These are phyloP conservation scores for Meliscaeva auricollis DNA, from an alignment of 2,888 invertebrate genomes.

Conservation along the genomic window DNA sequence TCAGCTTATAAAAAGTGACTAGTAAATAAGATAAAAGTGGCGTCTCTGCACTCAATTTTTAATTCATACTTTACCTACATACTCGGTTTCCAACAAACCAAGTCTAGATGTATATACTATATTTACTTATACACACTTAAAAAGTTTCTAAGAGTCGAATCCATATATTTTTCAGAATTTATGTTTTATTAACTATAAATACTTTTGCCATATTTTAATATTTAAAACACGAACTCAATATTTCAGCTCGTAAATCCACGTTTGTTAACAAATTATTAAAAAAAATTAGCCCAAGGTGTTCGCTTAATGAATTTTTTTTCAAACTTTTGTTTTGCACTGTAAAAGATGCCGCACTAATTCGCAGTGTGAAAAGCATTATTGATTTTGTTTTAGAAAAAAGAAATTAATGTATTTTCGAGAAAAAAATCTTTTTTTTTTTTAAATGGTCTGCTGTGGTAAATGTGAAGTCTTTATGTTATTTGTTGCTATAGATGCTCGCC, in stretches of 20 bases:
- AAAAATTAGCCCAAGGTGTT: constrained; percentile 5
- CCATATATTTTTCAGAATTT: too few species aligned
- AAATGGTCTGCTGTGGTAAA: constrained; percentile 85
- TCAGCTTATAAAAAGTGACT: too few species aligned
- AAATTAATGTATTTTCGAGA: constrained; percentile 70
- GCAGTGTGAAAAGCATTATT: constrained; percentile 45
- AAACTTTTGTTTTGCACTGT: constrained; percentile 44
- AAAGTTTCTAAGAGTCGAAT: too few species aligned
- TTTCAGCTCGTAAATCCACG: constrained; percentile 12
- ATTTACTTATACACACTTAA: too few species aligned
- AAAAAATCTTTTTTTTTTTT: constrained; percentile 78
- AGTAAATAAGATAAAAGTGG: too few species aligned
- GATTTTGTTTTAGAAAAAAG: constrained; percentile 41
- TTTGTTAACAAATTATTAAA: constrained; percentile 3
- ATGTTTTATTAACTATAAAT: not conserved
- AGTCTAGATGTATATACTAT: too few species aligned
- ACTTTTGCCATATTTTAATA: not conserved
- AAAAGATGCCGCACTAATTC: constrained; percentile 43
- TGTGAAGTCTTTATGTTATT: constrained; percentile 89
- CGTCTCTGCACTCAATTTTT: too few species aligned
- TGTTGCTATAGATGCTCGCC: constrained; percentile 97
- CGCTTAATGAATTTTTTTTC: constrained; percentile 7
- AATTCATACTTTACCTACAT: too few species aligned
- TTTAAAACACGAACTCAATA: constrained; percentile 1
- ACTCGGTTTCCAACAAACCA: too few species aligned